Percentiles rank a stretch among this genome's conserved stretches.
phyloP scores from a whole-genome alignment of 2,113 vertebrate species.

The Eptesicus fuscus region DNA sequence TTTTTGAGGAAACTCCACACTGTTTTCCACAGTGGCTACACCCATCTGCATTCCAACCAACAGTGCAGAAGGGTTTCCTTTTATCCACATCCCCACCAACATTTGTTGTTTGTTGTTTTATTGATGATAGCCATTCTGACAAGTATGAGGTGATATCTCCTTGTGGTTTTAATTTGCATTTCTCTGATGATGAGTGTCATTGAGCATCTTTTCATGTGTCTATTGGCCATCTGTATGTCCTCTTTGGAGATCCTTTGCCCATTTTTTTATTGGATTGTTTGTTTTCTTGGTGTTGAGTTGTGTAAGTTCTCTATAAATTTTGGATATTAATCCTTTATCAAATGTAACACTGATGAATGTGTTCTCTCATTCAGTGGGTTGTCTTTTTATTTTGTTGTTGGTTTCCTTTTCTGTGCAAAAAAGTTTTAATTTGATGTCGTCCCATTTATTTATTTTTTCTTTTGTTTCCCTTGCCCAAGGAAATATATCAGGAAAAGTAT shows the following conservation, averaged over 20 bases:
- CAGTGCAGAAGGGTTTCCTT: background rate
- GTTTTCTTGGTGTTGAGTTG: background rate
- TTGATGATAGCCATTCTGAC: background rate
- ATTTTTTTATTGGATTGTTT: background rate
- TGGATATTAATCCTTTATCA: background rate
- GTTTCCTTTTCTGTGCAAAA: background rate
- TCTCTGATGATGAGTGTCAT: background rate
- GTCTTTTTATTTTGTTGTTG: background rate
- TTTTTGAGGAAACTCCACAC: background rate
- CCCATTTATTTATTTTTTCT: background rate
- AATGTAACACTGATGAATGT: background rate
- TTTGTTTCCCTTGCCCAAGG: background rate
- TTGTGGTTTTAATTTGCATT: background rate
- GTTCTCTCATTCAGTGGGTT: background rate
- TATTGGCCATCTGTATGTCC: background rate
- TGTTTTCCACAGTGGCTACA: background rate
- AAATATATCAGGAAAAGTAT: background rate
- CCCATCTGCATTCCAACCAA: background rate
- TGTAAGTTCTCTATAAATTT: background rate
- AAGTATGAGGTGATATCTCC: background rate
- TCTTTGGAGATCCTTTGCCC: background rate
- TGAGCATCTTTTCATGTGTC: background rate
- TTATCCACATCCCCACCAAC: background rate
- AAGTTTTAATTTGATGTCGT: background rate
- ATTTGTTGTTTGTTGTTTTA: background rate